Conservation (phyloP, 2,888 invertebrate genomes). For the Lucinisca nassula region DNA sequence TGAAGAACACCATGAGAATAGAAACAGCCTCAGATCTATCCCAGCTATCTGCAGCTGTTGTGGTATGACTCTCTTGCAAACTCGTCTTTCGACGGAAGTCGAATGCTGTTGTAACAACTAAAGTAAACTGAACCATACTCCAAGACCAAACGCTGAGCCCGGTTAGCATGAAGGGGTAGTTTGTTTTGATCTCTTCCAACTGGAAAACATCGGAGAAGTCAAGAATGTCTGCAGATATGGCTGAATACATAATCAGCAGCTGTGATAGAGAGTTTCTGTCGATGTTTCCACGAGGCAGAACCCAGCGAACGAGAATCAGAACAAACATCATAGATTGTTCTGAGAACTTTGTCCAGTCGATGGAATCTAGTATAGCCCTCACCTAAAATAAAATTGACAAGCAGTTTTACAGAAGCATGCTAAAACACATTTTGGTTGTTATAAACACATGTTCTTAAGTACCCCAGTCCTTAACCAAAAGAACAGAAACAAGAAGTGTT, state of each 20-base stretch:
- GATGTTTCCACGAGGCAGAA: slow-evolving; percentile 62
- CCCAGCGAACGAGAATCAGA: slow-evolving; percentile 64
- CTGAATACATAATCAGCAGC: slow-evolving; percentile 65
- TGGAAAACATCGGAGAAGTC: slow-evolving; percentile 66
- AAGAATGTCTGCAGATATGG: slow-evolving; percentile 65
- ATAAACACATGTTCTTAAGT: too few species aligned
- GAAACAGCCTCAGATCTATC: slow-evolving; percentile 58
- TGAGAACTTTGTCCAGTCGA: slow-evolving; percentile 35
- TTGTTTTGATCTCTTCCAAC: slow-evolving; percentile 15
- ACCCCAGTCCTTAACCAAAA: too few species aligned
- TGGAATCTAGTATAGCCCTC: background rate
- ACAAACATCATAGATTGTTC: slow-evolving; percentile 71
- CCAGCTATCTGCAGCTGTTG: slow-evolving; percentile 7
- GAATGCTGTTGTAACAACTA: slow-evolving; percentile 63
- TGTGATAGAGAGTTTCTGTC: slow-evolving; percentile 65
- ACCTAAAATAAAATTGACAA: background rate
- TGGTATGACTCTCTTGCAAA: background rate
- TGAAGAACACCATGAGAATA: slow-evolving; percentile 66
- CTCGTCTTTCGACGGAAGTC: slow-evolving; percentile 1
- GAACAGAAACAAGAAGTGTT: too few species aligned
- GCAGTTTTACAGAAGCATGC: too few species aligned
- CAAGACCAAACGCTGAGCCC: slow-evolving; percentile 61
- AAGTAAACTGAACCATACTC: slow-evolving; percentile 66
- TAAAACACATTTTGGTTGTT: too few species aligned
- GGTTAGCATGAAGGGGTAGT: slow-evolving; percentile 9